These are phyloP conservation scores for Callopanchax toddi DNA, from an alignment of 2,113 vertebrate genomes.

Conservation along the genomic window DNA sequence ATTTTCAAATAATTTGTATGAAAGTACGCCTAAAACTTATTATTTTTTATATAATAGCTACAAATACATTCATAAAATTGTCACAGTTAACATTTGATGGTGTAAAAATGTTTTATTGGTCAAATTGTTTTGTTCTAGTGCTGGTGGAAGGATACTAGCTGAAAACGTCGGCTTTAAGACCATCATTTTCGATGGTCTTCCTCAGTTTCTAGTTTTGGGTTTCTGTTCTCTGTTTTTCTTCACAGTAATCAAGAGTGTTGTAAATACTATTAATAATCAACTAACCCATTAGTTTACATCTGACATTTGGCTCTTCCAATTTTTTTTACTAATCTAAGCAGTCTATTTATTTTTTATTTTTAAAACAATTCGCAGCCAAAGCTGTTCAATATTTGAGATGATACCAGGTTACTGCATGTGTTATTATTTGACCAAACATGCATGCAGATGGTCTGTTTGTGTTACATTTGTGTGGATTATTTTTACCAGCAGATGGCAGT, in stretches of 20 bases:
- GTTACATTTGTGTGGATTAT: not conserved
- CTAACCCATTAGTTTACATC: not conserved
- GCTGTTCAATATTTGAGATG: no score
- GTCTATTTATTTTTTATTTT: no score
- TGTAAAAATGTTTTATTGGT: not conserved
- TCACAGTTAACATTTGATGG: rapidly evolving
- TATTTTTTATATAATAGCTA: rapidly evolving
- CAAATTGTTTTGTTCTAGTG: conserved; percentile 39
- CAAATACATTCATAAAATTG: rapidly evolving
- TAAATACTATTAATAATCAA: not conserved
- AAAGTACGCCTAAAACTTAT: rapidly evolving
- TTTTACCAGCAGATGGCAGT: conserved; percentile 59
- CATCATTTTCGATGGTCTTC: conserved; percentile 82
- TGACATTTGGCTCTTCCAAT: no score
- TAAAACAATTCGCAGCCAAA: no score
- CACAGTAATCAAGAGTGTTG: not conserved
- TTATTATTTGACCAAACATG: not conserved
- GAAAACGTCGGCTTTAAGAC: conserved; percentile 66
- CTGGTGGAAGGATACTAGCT: conserved; percentile 64
- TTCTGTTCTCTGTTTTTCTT: no score
- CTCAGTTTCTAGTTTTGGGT: not conserved
- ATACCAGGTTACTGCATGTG: not conserved
- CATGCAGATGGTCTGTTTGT: not conserved
- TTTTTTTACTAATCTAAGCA: no score
- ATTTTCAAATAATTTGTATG: rapidly evolving